Evolutionary conservation across 2,888 invertebrate genomes (phyloP).

Genomic region (Diarsia rubi): DNA sequence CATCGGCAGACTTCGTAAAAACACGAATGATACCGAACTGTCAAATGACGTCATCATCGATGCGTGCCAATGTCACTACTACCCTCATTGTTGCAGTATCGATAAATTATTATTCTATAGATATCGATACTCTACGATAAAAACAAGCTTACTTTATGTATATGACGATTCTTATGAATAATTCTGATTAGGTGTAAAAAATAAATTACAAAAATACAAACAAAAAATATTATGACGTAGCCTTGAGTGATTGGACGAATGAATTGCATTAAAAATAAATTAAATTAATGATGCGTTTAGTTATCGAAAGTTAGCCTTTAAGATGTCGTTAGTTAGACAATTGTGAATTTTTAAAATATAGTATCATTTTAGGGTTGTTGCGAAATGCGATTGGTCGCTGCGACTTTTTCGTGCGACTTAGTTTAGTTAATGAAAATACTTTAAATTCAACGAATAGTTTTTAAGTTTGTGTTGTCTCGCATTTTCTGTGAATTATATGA

Average conservation of each 20-base stretch:
- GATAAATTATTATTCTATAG: slow-evolving; percentile 64
- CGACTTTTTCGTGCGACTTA: slow-evolving; percentile 60
- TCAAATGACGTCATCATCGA: slow-evolving; percentile 26
- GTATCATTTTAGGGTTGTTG: slow-evolving; percentile 63
- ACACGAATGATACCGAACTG: slow-evolving; percentile 27
- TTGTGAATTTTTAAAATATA: slow-evolving; percentile 59
- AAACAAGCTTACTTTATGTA: slow-evolving; percentile 64
- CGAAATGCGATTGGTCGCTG: slow-evolving; percentile 50
- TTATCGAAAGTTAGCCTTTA: slow-evolving; percentile 56
- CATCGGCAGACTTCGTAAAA: slow-evolving; percentile 35
- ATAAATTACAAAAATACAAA: slow-evolving; percentile 68
- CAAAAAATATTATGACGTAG: slow-evolving; percentile 73
- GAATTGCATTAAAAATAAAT: slow-evolving; percentile 58
- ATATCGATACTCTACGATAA: slow-evolving; percentile 66
- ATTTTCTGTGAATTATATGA: slow-evolving; percentile 60
- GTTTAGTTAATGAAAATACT: slow-evolving; percentile 41
- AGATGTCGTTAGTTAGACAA: slow-evolving; percentile 67
- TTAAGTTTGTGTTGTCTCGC: slow-evolving; percentile 60
- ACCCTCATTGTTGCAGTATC: slow-evolving; percentile 51
- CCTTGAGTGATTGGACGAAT: slow-evolving; percentile 71
- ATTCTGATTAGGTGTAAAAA: slow-evolving; percentile 72
- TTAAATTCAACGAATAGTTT: slow-evolving; percentile 64
- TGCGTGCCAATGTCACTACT: slow-evolving; percentile 49
- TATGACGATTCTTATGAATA: slow-evolving; percentile 78
- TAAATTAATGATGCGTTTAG: slow-evolving; percentile 57